Base-by-base conservation (phyloP, 2,888 invertebrate genomes). In the Drosophila dives region DNA sequence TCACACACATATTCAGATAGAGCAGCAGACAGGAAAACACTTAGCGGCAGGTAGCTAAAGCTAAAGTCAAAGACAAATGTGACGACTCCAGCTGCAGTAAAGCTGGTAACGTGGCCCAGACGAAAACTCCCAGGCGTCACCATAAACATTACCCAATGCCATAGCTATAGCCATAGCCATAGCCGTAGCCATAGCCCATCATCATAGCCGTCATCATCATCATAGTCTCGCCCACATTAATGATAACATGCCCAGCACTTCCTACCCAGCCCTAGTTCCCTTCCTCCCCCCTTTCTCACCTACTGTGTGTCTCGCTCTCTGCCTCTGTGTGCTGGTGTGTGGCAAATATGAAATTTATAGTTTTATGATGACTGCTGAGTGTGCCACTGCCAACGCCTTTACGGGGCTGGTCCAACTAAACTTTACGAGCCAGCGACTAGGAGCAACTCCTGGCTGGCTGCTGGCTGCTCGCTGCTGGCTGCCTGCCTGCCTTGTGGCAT, bases 331-430 rank as follows among this genome's bases (percentile, higher is more conserved):
- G 55, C 62, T 59, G 70, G 71, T 61, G 70, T 79, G 73, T 77
- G 75, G 83, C 88, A 90, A 91, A 91, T 90, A 89, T 82, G 88
- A 87, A 90, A 90, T 90, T 91, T 90, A 90, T 90, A 87, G 90
- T 90, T 90, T 91, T 91, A 89, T 91, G 91, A 91, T 91, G 91
- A 89, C 90, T 91, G 88, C 80, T 90, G 89, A 89, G 89, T 87
- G 79, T 90, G 83, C 75, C 83, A 81, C 85, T 83, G 90, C 83
- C 83, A 86, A 82, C 89, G 83, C 87, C 82, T 81, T 86, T 83
- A 83, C 81, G 88, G 86, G 83, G 32, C 56, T 56, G 75, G 77
- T 86, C 87, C 81, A 82, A 81, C 89, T 79, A 80, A 87, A 85
- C 86, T 89, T 87, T 89, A 89, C 86, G 88, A 89, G 77, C 84